Evolutionary conservation across 2,113 vertebrate genomes (phyloP).

Genomic region (Pleuronectes platessa): DNA sequence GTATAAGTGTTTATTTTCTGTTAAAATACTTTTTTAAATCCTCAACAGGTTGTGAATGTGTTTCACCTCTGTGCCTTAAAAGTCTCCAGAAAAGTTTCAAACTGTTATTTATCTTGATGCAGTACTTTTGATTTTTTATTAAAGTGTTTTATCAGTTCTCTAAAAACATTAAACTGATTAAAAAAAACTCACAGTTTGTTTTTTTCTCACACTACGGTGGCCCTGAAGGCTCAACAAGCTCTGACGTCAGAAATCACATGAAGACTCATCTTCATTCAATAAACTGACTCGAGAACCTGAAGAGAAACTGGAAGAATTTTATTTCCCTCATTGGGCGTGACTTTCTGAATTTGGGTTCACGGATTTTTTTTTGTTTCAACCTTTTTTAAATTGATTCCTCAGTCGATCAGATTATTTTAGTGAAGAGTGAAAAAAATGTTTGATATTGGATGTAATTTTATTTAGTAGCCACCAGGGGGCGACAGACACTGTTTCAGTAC

Average conservation of each 20-base stretch:
- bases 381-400: neutral
- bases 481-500: neutral
- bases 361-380: neutral
- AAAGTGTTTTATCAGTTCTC: neutral
- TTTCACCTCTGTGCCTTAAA: neutral
- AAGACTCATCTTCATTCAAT: too few relatives aligned
- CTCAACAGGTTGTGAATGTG: neutral
- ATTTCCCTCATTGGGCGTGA: too few relatives aligned
- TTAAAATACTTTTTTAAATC: neutral
- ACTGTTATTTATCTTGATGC: neutral
- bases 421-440: too few relatives aligned
- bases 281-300: too few relatives aligned
- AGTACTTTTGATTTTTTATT: neutral
- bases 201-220: neutral
- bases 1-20: neutral
- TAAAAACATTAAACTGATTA: neutral
- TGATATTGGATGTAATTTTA: conserved; percentile 1
- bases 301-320: too few relatives aligned
- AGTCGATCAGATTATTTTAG: too few relatives aligned
- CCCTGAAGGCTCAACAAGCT: too few relatives aligned
- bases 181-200: neutral
- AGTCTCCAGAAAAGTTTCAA: neutral
- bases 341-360: too few relatives aligned
- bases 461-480: neutral
- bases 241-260: too few relatives aligned